phyloP scores from a whole-genome alignment of 35 echinoderm and acorn worm genomes.

The Hemicentrotus pulcherrimus region DNA sequence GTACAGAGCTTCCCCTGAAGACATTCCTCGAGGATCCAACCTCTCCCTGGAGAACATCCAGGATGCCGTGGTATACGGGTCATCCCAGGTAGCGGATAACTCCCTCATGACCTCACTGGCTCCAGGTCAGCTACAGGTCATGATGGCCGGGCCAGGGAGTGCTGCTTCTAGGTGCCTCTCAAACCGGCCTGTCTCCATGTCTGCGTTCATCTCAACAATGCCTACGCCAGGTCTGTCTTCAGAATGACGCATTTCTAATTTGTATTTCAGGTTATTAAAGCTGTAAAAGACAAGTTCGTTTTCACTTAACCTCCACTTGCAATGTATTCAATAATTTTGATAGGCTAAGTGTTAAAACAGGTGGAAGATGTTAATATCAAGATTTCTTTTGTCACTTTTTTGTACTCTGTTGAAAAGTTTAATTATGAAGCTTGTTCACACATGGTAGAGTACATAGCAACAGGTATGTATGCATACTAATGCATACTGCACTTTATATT shows the following conservation, averaged over 20 bases:
- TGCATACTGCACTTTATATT: too few species aligned
- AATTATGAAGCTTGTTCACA: too few species aligned
- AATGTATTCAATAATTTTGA: too few species aligned
- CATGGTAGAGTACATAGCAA: too few species aligned
- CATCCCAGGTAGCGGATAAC: constrained; percentile 26
- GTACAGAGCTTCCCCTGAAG: constrained; percentile 33
- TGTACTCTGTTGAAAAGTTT: too few species aligned
- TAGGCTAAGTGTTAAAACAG: too few species aligned
- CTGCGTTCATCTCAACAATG: constrained; percentile 71
- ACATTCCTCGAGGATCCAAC: constrained; percentile 36
- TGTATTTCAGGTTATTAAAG: neutral
- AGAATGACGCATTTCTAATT: neutral
- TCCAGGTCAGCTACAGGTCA: constrained; percentile 71
- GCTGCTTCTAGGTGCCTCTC: constrained; percentile 82
- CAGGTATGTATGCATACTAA: too few species aligned
- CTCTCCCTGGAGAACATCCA: constrained; percentile 38
- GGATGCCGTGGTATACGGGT: constrained; percentile 65
- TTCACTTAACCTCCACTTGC: too few species aligned
- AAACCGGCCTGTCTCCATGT: constrained; percentile 53
- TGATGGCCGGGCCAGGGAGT: constrained; percentile 49
- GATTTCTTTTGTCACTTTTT: too few species aligned
- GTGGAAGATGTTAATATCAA: too few species aligned
- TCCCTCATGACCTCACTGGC: constrained; percentile 67
- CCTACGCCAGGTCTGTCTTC: constrained; percentile 77
- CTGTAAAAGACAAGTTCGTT: neutral